These are phyloP conservation scores for Pluvialis apricaria DNA, from an alignment of 2,113 vertebrate species.

Conservation along the genomic window DNA sequence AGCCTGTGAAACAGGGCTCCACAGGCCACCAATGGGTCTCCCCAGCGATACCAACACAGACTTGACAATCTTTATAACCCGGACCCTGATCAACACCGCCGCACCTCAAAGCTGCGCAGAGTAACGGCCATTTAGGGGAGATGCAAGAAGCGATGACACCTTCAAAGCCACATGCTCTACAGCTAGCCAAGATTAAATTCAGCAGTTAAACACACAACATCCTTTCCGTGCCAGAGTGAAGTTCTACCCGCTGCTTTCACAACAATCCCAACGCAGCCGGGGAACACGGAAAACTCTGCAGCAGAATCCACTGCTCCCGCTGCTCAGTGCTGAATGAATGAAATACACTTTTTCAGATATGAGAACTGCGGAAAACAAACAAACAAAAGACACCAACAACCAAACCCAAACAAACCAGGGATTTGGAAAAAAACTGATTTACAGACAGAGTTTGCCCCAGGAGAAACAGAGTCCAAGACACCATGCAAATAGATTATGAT, in stretches of 20 bases:
- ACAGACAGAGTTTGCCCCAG: background rate
- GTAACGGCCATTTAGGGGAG: background rate
- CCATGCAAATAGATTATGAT: background rate
- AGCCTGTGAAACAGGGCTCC: background rate
- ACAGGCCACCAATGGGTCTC: rapidly evolving
- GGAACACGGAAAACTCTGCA: rapidly evolving
- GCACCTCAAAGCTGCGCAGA: background rate
- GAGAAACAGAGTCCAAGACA: background rate
- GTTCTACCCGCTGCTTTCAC: background rate
- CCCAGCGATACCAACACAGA: background rate
- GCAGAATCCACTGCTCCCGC: background rate
- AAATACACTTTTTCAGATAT: background rate
- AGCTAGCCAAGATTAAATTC: background rate
- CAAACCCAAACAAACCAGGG: background rate
- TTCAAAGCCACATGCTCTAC: background rate
- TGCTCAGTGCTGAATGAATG: background rate
- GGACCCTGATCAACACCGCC: rapidly evolving
- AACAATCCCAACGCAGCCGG: background rate
- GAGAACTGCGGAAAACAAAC: background rate
- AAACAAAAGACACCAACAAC: too few relatives aligned
- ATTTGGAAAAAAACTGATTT: background rate
- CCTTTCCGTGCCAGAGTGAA: background rate
- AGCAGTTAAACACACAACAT: background rate
- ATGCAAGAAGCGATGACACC: rapidly evolving
- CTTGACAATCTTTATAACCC: rapidly evolving